Conservation (phyloP, 2,888 invertebrate species). For the Bursaphelenchus okinawaensis region DNA sequence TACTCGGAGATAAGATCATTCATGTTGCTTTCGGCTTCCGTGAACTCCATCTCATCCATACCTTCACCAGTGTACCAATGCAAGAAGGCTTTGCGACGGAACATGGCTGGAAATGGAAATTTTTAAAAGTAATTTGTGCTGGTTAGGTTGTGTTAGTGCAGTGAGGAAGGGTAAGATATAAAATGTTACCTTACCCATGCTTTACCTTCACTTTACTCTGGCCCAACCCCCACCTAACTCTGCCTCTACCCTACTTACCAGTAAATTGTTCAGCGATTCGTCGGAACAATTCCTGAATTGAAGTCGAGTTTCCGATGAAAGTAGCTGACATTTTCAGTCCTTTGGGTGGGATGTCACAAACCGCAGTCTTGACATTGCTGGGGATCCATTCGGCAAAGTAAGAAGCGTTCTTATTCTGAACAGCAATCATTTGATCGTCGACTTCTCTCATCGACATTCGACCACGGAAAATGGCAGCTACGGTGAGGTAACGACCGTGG, state of each 20-base stretch:
- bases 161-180: neutral
- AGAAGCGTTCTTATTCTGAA: slow-evolving; percentile 84
- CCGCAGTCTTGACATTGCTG: slow-evolving; percentile 83
- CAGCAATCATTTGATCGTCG: slow-evolving; percentile 83
- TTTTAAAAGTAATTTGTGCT: neutral
- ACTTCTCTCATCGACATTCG: slow-evolving; percentile 67
- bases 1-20: slow-evolving; percentile 64
- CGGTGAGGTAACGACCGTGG: slow-evolving; percentile 64
- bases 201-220: no score
- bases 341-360: slow-evolving; percentile 71
- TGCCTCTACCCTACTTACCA: slow-evolving; percentile 37
- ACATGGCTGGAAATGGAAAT: slow-evolving; percentile 26
- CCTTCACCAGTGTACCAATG: slow-evolving; percentile 98
- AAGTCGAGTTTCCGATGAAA: slow-evolving; percentile 83
- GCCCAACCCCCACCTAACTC: no score
- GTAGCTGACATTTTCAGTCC: slow-evolving; percentile 86
- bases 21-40: slow-evolving; percentile 90
- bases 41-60: slow-evolving; percentile 96
- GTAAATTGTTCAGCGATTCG: slow-evolving; percentile 80
- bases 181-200: no score
- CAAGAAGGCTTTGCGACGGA: slow-evolving; percentile 78
- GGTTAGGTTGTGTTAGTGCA: neutral
- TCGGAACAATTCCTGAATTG: slow-evolving; percentile 84
- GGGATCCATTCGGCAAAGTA: slow-evolving; percentile 75
- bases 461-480: slow-evolving; percentile 65